These are phyloP conservation scores for Pterocles burchelli DNA, from an alignment of 2,113 vertebrate species.

Conservation along the genomic window DNA sequence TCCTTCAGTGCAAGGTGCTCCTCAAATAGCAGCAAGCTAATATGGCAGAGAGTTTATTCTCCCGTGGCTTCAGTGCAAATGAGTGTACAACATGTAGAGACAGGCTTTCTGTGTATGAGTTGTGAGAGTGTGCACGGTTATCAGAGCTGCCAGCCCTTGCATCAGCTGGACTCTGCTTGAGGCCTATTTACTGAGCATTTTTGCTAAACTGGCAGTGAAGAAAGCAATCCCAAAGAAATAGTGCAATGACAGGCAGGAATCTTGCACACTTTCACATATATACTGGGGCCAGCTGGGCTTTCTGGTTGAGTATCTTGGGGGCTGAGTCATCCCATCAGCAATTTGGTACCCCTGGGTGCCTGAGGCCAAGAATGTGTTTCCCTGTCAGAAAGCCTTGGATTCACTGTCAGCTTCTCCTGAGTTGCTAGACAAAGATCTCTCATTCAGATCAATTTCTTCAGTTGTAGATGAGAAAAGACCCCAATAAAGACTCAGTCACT, in stretches of 20 bases:
- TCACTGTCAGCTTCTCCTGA: neutral
- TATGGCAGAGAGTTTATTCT: rapidly evolving
- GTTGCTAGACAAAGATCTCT: neutral
- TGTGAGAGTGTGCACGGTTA: neutral
- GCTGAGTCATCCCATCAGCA: neutral
- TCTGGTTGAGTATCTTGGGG: neutral
- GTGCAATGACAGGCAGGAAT: neutral
- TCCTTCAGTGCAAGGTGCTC: neutral
- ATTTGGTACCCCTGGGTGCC: neutral
- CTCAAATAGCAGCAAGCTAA: neutral
- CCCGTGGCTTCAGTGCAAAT: neutral
- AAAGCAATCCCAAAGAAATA: neutral
- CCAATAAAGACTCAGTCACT: neutral
- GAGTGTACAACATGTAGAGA: neutral
- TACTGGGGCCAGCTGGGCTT: neutral
- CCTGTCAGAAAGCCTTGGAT: neutral
- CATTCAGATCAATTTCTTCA: neutral
- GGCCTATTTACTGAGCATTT: neutral
- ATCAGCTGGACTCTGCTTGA: neutral
- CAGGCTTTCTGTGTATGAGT: neutral
- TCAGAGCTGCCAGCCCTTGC: neutral
- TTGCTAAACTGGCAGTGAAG: neutral
- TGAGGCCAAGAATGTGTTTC: neutral
- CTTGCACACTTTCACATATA: neutral
- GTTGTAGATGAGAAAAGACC: neutral